Conservation (phyloP, 1,140 invertebrate genomes). For the Leptestheria dahalacensis region DNA sequence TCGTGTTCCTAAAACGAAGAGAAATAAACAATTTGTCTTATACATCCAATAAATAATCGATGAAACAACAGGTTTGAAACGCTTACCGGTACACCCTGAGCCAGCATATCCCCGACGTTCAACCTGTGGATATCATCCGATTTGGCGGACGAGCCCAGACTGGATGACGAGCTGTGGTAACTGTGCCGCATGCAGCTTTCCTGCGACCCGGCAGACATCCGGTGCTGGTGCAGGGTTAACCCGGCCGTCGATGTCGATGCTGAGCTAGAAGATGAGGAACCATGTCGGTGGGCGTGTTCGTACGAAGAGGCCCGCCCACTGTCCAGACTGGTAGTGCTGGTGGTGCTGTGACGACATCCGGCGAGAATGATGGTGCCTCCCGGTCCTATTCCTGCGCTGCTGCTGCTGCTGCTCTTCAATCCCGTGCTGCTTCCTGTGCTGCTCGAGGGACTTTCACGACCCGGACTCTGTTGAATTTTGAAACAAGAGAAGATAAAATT, state of each 20-base stretch:
- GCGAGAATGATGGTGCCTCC: conserved; percentile 26
- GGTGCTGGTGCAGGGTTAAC: conserved; percentile 18
- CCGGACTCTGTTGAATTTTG: conserved; percentile 48
- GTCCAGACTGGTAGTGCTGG: conserved; percentile 78
- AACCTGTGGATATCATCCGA: conserved; percentile 31
- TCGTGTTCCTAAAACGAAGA: conserved; percentile 58
- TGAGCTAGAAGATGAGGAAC: neutral
- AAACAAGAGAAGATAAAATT: neutral
- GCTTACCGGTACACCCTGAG: conserved; percentile 38
- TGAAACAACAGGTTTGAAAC: neutral
- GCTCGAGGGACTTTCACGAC: conserved; percentile 64
- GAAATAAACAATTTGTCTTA: too few relatives aligned
- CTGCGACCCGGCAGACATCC: conserved; percentile 34
- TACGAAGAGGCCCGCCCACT: conserved; percentile 69
- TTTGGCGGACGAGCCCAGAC: conserved; percentile 30
- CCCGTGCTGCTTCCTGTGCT: conserved; percentile 29
- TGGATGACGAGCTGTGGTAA: conserved; percentile 39
- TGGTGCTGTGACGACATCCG: conserved; percentile 51
- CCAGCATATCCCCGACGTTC: conserved; percentile 40
- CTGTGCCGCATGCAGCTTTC: conserved; percentile 34
- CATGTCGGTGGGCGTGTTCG: conserved; percentile 24
- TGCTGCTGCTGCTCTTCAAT: conserved; percentile 21
- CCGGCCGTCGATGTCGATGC: conserved; percentile 20
- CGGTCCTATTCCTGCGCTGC: conserved; percentile 35
- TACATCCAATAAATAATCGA: too few relatives aligned